phyloP scores from a whole-genome alignment of 2,797 vertebrate species.

The Channa striata region DNA sequence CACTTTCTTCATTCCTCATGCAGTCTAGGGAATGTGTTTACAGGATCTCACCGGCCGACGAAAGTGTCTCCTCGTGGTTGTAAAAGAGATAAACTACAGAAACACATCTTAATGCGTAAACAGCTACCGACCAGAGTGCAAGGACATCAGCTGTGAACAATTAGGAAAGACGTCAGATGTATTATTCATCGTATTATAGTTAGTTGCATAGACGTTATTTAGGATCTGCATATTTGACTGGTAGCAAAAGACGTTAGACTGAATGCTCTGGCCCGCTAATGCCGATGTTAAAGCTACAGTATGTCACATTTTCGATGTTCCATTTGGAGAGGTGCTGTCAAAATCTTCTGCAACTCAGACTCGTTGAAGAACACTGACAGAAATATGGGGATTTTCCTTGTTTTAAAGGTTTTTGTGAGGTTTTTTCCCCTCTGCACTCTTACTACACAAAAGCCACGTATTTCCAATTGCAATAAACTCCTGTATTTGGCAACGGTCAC shows the following conservation, averaged over 20 bases:
- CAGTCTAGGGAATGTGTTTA: conserved; percentile 24
- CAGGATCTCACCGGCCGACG: conserved; percentile 6
- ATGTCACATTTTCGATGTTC: not conserved
- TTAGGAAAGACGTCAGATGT: conserved; percentile 19
- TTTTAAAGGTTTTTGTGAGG: too few species aligned
- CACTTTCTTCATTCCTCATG: conserved; percentile 18
- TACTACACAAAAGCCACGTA: too few species aligned
- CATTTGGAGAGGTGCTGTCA: not conserved
- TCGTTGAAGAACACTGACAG: too few species aligned
- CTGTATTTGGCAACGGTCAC: too few species aligned
- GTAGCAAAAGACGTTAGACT: too few species aligned
- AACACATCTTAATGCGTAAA: not conserved
- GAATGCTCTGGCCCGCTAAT: not conserved
- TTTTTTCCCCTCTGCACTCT: too few species aligned
- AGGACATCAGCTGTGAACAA: conserved; percentile 3
- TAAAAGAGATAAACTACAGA: not conserved
- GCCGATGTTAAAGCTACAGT: not conserved
- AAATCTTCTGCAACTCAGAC: not conserved
- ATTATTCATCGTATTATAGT: conserved; percentile 10
- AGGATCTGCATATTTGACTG: too few species aligned
- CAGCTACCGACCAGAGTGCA: not conserved
- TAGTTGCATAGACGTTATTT: not conserved
- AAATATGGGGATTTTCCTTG: too few species aligned
- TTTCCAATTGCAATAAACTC: too few species aligned
- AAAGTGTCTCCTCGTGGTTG: not conserved